Evolutionary conservation across 2,113 vertebrate species (phyloP).

Genomic region (Panthera tigris): DNA sequence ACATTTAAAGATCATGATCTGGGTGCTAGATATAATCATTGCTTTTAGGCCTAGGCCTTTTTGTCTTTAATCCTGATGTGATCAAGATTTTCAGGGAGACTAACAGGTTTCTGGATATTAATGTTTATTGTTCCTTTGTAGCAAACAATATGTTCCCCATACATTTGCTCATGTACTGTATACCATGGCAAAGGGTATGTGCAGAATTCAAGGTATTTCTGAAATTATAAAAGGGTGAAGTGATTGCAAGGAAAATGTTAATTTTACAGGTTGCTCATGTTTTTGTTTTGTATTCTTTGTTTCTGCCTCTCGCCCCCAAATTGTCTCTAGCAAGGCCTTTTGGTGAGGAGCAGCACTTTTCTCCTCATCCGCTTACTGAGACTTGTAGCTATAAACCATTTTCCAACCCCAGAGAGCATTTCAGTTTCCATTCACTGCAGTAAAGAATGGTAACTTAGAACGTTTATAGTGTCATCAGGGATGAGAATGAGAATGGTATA

Average conservation of each 20-base stretch:
- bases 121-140: constrained; percentile 9
- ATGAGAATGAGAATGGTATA: neutral
- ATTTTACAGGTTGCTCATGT: neutral
- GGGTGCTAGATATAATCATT: neutral
- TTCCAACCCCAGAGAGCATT: constrained; percentile 22
- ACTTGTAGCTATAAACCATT: neutral
- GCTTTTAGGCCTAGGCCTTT: neutral
- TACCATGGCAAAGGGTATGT: neutral
- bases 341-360: neutral
- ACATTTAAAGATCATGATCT: neutral
- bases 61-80: neutral
- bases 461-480: neutral
- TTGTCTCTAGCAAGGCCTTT: neutral
- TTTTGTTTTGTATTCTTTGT: neutral
- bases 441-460: neutral
- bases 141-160: neutral
- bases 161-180: neutral
- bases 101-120: neutral
- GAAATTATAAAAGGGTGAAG: neutral
- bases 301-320: neutral
- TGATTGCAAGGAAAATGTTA: neutral
- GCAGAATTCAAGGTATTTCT: neutral
- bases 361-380: neutral
- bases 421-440: neutral
- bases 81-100: neutral